Base-by-base conservation (phyloP, 2,888 invertebrate genomes). In the Muschampia plurimacula region DNA sequence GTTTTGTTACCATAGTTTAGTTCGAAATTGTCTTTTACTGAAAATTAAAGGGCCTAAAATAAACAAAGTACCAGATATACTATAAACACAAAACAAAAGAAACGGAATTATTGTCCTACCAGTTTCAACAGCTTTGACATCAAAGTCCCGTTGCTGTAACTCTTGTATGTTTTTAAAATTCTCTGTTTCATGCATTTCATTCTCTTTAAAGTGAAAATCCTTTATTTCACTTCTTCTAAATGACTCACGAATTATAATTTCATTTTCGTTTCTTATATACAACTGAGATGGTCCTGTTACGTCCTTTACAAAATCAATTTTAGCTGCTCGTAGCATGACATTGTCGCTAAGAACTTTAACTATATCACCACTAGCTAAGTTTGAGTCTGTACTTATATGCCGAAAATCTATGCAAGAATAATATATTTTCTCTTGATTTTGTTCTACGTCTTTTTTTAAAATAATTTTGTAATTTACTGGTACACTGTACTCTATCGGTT, bases 341-440 rank as follows among this genome's bases (percentile, higher is more conserved):
- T 87, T 88, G 73, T 92, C 92, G 77, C 92, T 92, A 65, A 84
- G 77, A 28, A 86, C 83, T 77, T 79, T 88, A 55, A 80, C 77
- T 2, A 87, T 73, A 77, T 89, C 86, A 22, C 85, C 86, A 28
- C 83, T 67, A 52, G 83, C 77, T 60, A 80, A 62, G 46, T 77
- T 80, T 28, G 82, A 80, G 64, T 80, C 75, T 44, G 87, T 83
- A 41, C 80, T 81, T 12, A 77, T 74, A 15, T 79, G 76, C 15
- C 84, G 76, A 52, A 88, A 84, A 80, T 93, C 93, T 13, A 93
- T 87, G 75, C 93, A 93, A 2, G 93, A 93, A 77, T 93, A 86
- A 77, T 91, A 93, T 1, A 83, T 81, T 77, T 86, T 89, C n/a
- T 83, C 77, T n/a, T 75, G 52, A 63, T 75, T 32, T 10, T 76